Evolutionary conservation across 2,797 vertebrate genomes (phyloP), one percentile per base, ranked within the genome.

Genomic region (Propithecus deckenii): DNA sequence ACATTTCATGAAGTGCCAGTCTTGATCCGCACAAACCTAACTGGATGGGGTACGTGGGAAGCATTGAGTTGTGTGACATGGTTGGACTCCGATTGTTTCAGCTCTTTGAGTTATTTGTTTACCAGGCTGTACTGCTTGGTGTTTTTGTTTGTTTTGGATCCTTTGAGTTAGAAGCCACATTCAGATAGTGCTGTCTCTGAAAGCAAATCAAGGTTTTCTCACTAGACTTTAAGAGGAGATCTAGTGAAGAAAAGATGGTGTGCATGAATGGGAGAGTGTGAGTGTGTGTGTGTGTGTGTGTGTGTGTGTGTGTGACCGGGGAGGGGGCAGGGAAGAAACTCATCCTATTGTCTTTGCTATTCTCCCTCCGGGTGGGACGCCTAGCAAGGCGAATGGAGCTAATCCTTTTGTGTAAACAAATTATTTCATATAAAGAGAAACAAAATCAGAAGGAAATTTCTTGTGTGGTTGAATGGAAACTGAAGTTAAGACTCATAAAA

Each of bases 1-100:
- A 1, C 5, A 0, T 71, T 50, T 38, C 52, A 5, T 15, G 1
- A 79, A 65, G 41, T 14, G 38, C 75, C 6, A 1, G 41, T 67
- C 4, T 38, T 3, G 28, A 65, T 46, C 50, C 71, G 7, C 11
- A n/a, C 4, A 35, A 22, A 11, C 23, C n/a, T 15, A 1, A 6
- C 9, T 5, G 7, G 10, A 17, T 0, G 52, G n/a, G 72, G 1
- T 20, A 1, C 14, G 2, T 4, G 4, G 59, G 7, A 20, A 38
- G 63, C 1, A 22, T 17, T 2, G 17, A 11, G 3, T 11, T 5
- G 7, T 14, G 18, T 20, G 55, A 17, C 57, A 0, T 6, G 50
- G 20, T 69, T 48, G 46, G 30, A 41, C 1, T 71, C 30, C 52
- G 0, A 32, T 55, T 15, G 15, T 48, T 78, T 25, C 23, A 59